Conservation (phyloP, 2,113 vertebrate species). For the Microtus richardsoni region DNA sequence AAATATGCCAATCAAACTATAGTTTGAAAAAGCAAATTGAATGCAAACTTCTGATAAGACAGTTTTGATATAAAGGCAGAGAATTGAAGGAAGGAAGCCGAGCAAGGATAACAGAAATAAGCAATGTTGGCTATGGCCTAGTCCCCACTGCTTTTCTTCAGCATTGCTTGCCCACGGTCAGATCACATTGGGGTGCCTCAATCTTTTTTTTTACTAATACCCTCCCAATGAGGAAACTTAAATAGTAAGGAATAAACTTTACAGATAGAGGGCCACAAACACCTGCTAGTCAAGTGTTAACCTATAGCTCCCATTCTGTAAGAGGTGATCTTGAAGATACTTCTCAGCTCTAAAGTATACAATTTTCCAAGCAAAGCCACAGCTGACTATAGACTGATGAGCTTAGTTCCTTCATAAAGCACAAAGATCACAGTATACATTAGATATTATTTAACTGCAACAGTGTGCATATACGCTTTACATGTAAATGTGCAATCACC, state of each 20-base stretch:
- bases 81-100: background rate
- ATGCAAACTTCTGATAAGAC: background rate
- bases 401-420: background rate
- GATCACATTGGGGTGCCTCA: background rate
- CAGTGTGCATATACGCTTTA: background rate
- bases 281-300: background rate
- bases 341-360: background rate
- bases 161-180: background rate
- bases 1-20: background rate
- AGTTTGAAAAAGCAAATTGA: constrained; percentile 1
- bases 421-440: background rate
- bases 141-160: background rate
- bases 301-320: background rate
- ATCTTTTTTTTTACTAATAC: background rate
- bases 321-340: background rate
- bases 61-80: background rate
- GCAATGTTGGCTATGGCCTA: background rate
- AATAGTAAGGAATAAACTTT: constrained; percentile 6
- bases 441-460: background rate
- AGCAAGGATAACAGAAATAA: background rate
- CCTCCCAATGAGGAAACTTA: background rate
- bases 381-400: background rate
- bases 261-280: background rate
- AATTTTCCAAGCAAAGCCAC: background rate
- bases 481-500: background rate